A percentile compares a stretch with the other conserved stretches of the same genome.
Evolutionary conservation across 2,888 invertebrate genomes (phyloP).

Genomic region (Germaria angustata): DNA sequence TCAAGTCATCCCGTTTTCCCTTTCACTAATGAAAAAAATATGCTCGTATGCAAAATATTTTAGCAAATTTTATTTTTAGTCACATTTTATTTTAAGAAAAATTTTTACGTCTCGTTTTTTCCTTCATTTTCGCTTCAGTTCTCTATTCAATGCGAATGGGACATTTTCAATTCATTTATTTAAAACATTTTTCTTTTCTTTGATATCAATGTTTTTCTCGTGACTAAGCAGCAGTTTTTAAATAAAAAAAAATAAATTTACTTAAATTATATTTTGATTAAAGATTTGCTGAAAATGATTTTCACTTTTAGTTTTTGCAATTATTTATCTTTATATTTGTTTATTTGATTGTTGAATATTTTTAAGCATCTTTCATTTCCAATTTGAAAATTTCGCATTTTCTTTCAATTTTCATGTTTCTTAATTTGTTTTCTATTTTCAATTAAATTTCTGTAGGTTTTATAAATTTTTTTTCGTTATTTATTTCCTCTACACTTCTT

Average conservation of each 20-base stretch:
- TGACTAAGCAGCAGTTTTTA: slow-evolving; percentile 2
- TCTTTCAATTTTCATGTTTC: no score
- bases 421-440: no score
- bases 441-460: not conserved
- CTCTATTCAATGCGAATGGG: slow-evolving; percentile 10
- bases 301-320: slow-evolving; percentile 37
- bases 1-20: slow-evolving; percentile 4
- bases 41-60: not conserved
- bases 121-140: not conserved
- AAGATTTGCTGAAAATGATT: slow-evolving; percentile 20
- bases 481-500: not conserved
- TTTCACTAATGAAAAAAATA: slow-evolving; percentile 12
- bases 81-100: slow-evolving; percentile 27
- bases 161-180: slow-evolving; percentile 39
- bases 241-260: not conserved
- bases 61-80: slow-evolving; percentile 31
- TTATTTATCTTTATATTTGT: not conserved
- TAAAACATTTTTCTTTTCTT: not conserved
- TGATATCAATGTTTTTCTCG: not conserved
- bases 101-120: not conserved
- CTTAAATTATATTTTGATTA: not conserved
- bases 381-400: no score
- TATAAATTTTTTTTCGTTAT: not conserved
- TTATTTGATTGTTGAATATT: not conserved
- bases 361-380: no score